Percentiles rank a stretch among this genome's conserved stretches.
These are phyloP conservation scores for Cebus imitator DNA, from an alignment of 2,113 vertebrate genomes.

Conservation along the genomic window DNA sequence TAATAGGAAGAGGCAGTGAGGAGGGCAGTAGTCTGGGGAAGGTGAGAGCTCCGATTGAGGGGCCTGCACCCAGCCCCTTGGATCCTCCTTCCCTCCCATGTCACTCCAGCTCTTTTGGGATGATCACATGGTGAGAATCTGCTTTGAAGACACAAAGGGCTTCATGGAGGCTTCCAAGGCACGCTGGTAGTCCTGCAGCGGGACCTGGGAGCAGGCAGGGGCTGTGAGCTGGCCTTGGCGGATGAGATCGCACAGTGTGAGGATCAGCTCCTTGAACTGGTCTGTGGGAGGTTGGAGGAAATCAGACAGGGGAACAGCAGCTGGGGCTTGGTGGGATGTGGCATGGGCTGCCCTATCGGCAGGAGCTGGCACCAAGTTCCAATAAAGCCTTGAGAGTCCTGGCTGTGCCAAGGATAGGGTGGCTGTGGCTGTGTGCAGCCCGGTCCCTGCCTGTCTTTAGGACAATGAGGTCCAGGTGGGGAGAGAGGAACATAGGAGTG, in stretches of 20 bases:
- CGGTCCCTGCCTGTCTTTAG: neutral
- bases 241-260: conserved; percentile 88
- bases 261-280: conserved; percentile 86
- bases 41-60: neutral
- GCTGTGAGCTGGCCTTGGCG: conserved; percentile 86
- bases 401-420: neutral
- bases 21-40: neutral
- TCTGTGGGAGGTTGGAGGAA: conserved; percentile 69
- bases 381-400: neutral
- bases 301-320: neutral
- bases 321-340: neutral
- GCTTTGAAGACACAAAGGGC: conserved; percentile 92
- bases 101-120: neutral
- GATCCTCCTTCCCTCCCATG: neutral
- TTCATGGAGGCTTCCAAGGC: conserved; percentile 89
- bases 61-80: neutral
- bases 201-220: conserved; percentile 87
- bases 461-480: neutral
- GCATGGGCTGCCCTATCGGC: accelerated
- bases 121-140: conserved; percentile 91
- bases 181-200: conserved; percentile 85
- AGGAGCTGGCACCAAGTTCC: neutral
- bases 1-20: neutral
- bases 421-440: neutral
- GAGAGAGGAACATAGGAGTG: neutral